A percentile compares a stretch with the other conserved stretches of the same genome.
phyloP scores from a whole-genome alignment of 2,113 vertebrate species.

The Lipophrys pholis region DNA sequence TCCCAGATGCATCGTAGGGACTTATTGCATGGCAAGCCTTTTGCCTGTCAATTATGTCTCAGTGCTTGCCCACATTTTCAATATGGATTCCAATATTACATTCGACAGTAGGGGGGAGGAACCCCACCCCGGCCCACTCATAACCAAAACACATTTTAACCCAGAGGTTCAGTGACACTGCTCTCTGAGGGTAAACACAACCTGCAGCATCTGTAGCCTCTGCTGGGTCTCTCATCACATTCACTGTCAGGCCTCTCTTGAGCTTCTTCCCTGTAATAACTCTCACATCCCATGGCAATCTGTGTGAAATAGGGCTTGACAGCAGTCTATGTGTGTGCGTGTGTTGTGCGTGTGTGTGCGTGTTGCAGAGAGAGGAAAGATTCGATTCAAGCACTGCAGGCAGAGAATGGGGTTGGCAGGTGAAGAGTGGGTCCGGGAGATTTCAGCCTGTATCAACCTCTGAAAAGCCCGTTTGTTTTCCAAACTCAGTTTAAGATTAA shows the following conservation, averaged over 20 bases:
- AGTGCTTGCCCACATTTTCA: neutral
- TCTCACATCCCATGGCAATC: slow-evolving; percentile 58
- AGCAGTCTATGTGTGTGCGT: slow-evolving; percentile 20
- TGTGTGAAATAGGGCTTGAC: slow-evolving; percentile 61
- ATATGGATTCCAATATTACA: neutral
- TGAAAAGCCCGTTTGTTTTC: slow-evolving; percentile 20
- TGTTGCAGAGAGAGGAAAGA: slow-evolving; percentile 21
- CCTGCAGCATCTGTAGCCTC: slow-evolving; percentile 36
- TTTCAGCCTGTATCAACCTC: slow-evolving; percentile 23
- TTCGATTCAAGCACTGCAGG: slow-evolving; percentile 35
- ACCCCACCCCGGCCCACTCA: too few relatives aligned
- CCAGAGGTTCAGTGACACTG: slow-evolving; percentile 9
- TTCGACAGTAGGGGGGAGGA: slow-evolving; percentile 3
- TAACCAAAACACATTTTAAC: slow-evolving; percentile 8
- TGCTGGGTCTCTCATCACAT: slow-evolving; percentile 49
- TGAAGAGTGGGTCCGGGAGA: neutral
- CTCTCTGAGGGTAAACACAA: slow-evolving; percentile 36
- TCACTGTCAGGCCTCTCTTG: slow-evolving; percentile 51
- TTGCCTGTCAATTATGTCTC: neutral
- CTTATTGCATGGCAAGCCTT: neutral
- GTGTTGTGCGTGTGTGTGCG: slow-evolving; percentile 25
- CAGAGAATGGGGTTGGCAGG: neutral
- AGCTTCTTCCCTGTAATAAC: slow-evolving; percentile 64
- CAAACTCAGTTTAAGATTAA: neutral
- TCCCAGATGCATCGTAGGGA: neutral